Evolutionary conservation across 2,888 invertebrate genomes (phyloP).

Genomic region (Melolontha melolontha): DNA sequence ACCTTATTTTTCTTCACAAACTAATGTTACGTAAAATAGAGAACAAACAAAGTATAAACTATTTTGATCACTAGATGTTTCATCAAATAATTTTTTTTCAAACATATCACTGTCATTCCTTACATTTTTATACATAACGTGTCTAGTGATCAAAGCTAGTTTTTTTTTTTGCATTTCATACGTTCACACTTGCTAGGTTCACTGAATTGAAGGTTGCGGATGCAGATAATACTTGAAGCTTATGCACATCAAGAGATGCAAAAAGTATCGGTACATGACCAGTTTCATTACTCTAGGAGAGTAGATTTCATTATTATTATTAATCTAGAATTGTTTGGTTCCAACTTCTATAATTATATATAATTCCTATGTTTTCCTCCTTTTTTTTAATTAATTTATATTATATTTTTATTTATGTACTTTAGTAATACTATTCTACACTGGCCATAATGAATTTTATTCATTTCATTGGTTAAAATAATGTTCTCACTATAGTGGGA

Average conservation of each 20-base stretch:
- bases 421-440: conserved; percentile 77
- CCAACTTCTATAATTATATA: conserved; percentile 59
- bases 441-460: conserved; percentile 71
- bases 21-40: conserved; percentile 1
- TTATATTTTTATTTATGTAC: conserved; percentile 65
- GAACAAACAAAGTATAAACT: neutral
- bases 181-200: conserved; percentile 61
- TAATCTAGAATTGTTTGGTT: conserved; percentile 63
- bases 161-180: conserved; percentile 45
- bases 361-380: conserved; percentile 36
- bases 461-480: conserved; percentile 55
- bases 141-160: neutral
- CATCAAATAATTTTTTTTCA: too few species aligned
- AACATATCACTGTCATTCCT: too few species aligned
- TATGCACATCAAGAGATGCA: conserved; percentile 64
- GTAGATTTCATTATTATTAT: conserved; percentile 29
- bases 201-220: conserved; percentile 56
- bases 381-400: conserved; percentile 48
- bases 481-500: conserved; percentile 1
- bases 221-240: conserved; percentile 64
- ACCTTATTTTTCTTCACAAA: conserved; percentile 8
- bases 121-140: too few species aligned
- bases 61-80: too few species aligned
- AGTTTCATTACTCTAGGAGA: conserved; percentile 54
- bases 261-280: conserved; percentile 56